Evolutionary conservation across 2,113 vertebrate species (phyloP), one percentile per base, ranked within the genome.

Genomic region (Pomatorhinus ruficollis): DNA sequence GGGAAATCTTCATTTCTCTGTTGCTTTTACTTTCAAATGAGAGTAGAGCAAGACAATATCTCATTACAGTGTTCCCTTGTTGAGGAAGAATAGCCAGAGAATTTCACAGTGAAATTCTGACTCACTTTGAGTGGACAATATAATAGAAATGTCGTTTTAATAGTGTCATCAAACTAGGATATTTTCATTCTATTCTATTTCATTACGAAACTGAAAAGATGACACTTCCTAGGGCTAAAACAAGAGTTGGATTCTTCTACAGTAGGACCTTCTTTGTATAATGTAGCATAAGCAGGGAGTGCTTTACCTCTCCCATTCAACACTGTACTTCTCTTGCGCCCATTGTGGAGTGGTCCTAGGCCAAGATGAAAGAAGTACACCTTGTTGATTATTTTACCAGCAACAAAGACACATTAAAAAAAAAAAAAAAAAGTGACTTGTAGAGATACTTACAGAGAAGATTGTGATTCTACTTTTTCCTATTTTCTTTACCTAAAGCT

Each of bases 401-500:
- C 9, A 87, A 50, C 0, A 1, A 70, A 53, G 13, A 12, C 3
- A 61, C 0, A 18, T 37, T 5, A 40, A 68, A 50, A n/a, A 18
- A 23, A 16, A 35, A 12, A 18, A 53, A 30, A 53, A 19, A 30
- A 53, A 24, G 25, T 57, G 5, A 20, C 25, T 84, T 64, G 10
- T 12, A 79, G 18, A 53, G 23, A 23, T 53, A 21, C 1, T 45
- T 82, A 28, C 31, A 45, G 23, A 90, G 12, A 63, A 15, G 31
- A 50, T 30, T 53, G 9, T 40, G 27, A 49, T 83, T 6, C 16
- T 61, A 54, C 8, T 57, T 80, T 59, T 80, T 53, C 8, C 15
- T 74, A 1, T n/a, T 35, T 78, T 45, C 11, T 56, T 72, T 80
- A 61, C 9, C 25, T 31, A 65, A 53, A 59, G 6, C 1, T 71